Evolutionary conservation across 2,113 vertebrate species (phyloP).

Genomic region (Hydrolagus affinis): DNA sequence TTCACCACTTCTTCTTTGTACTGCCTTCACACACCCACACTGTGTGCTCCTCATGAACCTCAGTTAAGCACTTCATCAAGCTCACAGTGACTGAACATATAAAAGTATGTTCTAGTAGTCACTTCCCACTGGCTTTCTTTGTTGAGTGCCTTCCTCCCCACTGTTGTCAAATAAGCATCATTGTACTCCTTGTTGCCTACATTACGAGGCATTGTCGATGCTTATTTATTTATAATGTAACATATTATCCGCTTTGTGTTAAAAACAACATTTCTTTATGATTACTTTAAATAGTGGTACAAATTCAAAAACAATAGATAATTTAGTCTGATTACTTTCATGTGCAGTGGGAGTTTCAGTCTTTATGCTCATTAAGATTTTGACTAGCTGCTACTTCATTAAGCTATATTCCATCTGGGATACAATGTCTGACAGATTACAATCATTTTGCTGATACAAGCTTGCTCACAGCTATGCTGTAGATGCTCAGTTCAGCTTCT

Average conservation of each 20-base stretch:
- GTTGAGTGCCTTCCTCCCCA: neutral
- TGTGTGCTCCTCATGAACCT: neutral
- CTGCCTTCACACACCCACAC: neutral
- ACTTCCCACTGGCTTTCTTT: neutral
- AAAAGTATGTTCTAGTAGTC: neutral
- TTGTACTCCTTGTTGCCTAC: neutral
- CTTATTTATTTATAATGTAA: neutral
- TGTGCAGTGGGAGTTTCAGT: neutral
- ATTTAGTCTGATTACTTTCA: neutral
- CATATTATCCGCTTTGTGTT: neutral
- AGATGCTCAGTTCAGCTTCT: neutral
- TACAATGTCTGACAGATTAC: neutral
- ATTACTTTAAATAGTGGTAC: neutral
- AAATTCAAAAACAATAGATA: neutral
- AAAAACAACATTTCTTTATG: neutral
- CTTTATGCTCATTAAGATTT: constrained; percentile 14
- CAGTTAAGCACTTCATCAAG: constrained; percentile 1
- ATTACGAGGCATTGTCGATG: neutral
- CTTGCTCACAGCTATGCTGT: neutral
- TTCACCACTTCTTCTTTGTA: neutral
- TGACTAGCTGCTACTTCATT: constrained; percentile 19
- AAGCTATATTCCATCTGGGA: constrained; percentile 6
- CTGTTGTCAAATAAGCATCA: neutral
- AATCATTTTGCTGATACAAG: neutral
- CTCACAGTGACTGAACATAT: neutral